Conservation (phyloP, 2,113 vertebrate genomes). For the Spermophilus dauricus region DNA sequence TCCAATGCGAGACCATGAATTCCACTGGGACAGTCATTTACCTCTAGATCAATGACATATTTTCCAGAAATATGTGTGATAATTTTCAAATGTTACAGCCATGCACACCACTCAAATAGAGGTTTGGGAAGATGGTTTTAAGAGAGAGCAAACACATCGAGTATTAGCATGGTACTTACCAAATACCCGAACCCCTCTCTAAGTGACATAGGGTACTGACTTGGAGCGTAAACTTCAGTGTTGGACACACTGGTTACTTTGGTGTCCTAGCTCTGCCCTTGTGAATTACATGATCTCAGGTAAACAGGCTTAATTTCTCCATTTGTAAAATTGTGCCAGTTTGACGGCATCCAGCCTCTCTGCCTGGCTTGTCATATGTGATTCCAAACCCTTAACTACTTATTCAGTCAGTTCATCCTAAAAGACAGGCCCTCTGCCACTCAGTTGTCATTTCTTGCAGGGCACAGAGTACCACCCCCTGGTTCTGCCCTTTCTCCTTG, state of each 20-base stretch:
- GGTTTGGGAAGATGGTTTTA: background rate
- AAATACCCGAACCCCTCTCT: background rate
- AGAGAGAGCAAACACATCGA: background rate
- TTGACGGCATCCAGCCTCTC: background rate
- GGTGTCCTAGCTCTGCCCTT: background rate
- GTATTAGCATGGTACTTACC: background rate
- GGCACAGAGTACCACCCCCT: background rate
- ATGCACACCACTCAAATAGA: background rate
- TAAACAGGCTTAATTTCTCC: background rate
- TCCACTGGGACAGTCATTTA: background rate
- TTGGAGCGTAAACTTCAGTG: background rate
- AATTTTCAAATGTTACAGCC: background rate
- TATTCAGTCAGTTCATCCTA: background rate
- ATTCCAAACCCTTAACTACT: background rate
- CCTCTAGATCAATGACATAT: background rate
- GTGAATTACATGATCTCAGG: background rate
- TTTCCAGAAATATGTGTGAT: constrained; percentile 17
- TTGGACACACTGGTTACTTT: background rate
- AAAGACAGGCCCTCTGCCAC: background rate
- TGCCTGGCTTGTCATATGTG: too few relatives aligned
- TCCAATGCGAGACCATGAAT: background rate
- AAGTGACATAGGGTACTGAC: background rate
- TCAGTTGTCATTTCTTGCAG: background rate
- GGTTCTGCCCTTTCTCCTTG: background rate
- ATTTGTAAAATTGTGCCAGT: background rate